Base-by-base conservation (phyloP, 2,888 invertebrate genomes). In the Chydorus sphaericus region DNA sequence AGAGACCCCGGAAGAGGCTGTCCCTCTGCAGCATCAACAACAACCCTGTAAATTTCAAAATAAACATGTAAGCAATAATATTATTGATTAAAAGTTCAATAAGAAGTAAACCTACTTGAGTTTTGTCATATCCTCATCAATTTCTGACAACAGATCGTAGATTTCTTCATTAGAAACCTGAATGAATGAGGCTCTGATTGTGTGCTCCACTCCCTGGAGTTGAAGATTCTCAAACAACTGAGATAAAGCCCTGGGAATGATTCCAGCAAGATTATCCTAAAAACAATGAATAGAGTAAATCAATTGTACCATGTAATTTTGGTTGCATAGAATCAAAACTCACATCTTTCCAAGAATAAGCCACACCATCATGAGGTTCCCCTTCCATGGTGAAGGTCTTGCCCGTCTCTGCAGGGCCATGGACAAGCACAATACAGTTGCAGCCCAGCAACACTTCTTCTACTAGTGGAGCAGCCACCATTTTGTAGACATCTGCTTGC, bases 321-420 rank as follows among this genome's bases (percentile, higher is more conserved):
- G 28, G 14, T 16, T n/a, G 36, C 28, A 3, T n/a, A 26, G 59
- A 29, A 26, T 6, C n/a, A 44, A 30, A 16, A 54, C 60, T 77
- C 67, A 84, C 85, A 71, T 78, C 79, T 66, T 84, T 82, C 83
- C 85, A 85, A 38, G 77, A 75, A 11, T 30, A 23, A 7, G 72
- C 64, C 44, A 44, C 23, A 61, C 77, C 75, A 0, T 74, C 70
- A 0, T 74, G 74, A 56, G 78, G 77, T 61, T 80, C 81, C 10
- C 93, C 93, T 61, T 89, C 86, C 94, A 98, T 97, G 0, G 97
- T 97, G 67, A 87, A 93, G 0, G 97, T 98, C 73, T 98, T 98
- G 6, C 97, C 97, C 0, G 86, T 86, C 55, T 89, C 89, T 0
- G 89, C 89, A 72, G 89, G 88, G 4, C 92, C 94, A 73, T 88